Evolutionary conservation across 2,888 invertebrate genomes (phyloP).

Genomic region (Sturmia bella): DNA sequence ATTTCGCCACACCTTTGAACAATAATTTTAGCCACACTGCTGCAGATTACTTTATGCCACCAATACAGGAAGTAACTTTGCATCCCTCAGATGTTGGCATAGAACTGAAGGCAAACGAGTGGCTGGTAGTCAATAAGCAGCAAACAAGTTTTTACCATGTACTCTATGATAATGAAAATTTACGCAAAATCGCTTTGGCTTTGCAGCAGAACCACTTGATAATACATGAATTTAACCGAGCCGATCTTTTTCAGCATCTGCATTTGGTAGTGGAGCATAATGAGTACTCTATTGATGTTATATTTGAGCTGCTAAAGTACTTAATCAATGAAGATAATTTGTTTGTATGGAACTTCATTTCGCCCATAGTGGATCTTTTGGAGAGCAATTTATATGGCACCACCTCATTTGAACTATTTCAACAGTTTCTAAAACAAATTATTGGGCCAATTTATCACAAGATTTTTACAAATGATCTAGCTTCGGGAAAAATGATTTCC

Average conservation of each 20-base stretch:
- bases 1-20: constrained; percentile 76
- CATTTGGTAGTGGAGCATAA: constrained; percentile 84
- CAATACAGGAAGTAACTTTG: constrained; percentile 74
- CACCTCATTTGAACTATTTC: constrained; percentile 72
- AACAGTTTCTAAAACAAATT: constrained; percentile 75
- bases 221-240: constrained; percentile 90
- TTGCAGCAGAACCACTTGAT: constrained; percentile 85
- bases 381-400: constrained; percentile 74
- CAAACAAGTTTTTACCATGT: constrained; percentile 84
- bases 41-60: constrained; percentile 78
- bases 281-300: constrained; percentile 82
- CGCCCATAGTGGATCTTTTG: constrained; percentile 73
- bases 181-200: constrained; percentile 85
- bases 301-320: constrained; percentile 84
- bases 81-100: constrained; percentile 74
- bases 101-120: constrained; percentile 75
- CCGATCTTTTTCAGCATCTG: constrained; percentile 92
- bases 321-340: constrained; percentile 85
- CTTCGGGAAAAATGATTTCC: constrained; percentile 36
- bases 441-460: constrained; percentile 74
- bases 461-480: constrained; percentile 52
- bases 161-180: constrained; percentile 87
- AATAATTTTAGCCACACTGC: constrained; percentile 75
- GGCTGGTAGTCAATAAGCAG: constrained; percentile 80
- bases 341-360: constrained; percentile 87